Base-by-base conservation (phyloP, 1,140 invertebrate genomes). In the Arion vulgaris region DNA sequence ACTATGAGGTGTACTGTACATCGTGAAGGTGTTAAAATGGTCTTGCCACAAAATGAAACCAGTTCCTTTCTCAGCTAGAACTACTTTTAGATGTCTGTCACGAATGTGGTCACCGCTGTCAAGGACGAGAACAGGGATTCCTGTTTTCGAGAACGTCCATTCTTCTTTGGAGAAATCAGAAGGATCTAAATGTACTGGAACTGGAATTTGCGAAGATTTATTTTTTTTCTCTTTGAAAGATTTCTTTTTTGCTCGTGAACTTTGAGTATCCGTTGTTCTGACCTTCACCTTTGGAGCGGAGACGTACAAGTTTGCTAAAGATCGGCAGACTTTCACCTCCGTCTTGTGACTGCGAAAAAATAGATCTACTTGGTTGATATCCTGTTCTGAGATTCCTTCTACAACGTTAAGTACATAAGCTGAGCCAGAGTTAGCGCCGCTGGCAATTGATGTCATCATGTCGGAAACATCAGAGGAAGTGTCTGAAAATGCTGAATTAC, bases 41-140 rank as follows among this genome's bases (percentile, higher is more conserved):
- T 97, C 96, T 78, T 94, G 94, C 96, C 96, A 97, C n/a, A 97
- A 91, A 39, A 95, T 95, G 90, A 97, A 97, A 71, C 96, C 96
- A 1, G 96, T 96, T 4, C 96, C 96, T 73, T 95, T 94, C 91
- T 97, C 96, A 0, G 96, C 96, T 32, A 97, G 89, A 2, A 96
- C 93, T 36, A 97, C 94, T 83, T 95, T 95, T 7, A 97, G 95
- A 41, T 94, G 94, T 39, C 96, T 93, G 87, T 95, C 95, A 72
- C 94, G 93, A 68, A 96, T 91, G 9, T 96, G 95, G 39, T 91
- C 88, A 0, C 90, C 96, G 15, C 94, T 94, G 91, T 97, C 96
- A 68, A 97, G 93, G 0, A 97, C 92, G 0, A 97, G 93, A 0
- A 97, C 94, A 0, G 96, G 96, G 53, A 97, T 95, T 17, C 96